Evolutionary conservation across 1,140 invertebrate genomes (phyloP).

Genomic region (Aphis gossypii): DNA sequence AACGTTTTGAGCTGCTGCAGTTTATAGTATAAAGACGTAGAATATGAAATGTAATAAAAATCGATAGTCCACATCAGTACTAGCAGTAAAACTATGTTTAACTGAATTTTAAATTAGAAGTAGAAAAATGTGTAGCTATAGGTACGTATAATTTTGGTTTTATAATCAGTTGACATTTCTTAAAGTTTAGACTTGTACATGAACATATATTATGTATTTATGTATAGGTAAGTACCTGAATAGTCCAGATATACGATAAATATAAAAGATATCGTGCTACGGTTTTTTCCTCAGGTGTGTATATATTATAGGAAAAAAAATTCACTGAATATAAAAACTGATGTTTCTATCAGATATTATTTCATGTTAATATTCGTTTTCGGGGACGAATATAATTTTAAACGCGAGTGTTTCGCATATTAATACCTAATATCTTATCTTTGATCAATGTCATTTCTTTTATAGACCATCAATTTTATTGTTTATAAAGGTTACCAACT

Average conservation of each 20-base stretch:
- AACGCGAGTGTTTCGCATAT: neutral
- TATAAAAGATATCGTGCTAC: neutral
- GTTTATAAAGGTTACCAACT: conserved; percentile 12
- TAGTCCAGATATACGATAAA: neutral
- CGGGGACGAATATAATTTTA: conserved; percentile 30
- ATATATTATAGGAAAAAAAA: conserved; percentile 20
- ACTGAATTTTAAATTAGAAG: neutral
- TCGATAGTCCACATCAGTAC: neutral
- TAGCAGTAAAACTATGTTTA: neutral
- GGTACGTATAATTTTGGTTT: neutral
- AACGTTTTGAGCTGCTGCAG: neutral
- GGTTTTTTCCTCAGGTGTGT: neutral
- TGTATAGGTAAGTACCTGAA: neutral
- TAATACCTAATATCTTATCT: neutral
- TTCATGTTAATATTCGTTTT: conserved; percentile 25
- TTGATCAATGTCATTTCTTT: neutral
- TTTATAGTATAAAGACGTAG: neutral
- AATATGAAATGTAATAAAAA: neutral
- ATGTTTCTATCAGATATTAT: conserved; percentile 43
- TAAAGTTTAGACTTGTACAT: neutral
- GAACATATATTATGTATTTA: neutral
- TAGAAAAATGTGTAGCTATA: neutral
- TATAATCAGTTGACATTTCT: conserved; percentile 7
- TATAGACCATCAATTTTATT: neutral
- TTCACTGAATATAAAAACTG: neutral